Conservation (phyloP, 2,797 vertebrate species). For the Myotis myotis region DNA sequence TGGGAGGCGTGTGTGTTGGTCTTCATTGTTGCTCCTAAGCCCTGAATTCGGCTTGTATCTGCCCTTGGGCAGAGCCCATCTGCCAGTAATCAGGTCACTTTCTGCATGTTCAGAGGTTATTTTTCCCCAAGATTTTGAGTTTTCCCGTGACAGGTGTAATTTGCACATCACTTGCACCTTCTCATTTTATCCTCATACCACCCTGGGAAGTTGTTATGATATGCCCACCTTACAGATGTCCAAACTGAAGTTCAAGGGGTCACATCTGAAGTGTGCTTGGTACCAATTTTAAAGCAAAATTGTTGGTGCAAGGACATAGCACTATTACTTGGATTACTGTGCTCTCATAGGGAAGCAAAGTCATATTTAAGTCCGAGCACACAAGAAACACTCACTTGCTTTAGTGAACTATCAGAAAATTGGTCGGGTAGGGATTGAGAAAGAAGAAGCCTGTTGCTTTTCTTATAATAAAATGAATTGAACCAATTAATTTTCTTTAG, state of each 20-base stretch:
- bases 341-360: neutral
- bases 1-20: neutral
- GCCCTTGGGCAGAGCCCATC: conserved; percentile 75
- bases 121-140: neutral
- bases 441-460: conserved; percentile 48
- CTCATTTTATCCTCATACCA: neutral
- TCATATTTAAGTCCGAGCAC: neutral
- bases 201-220: neutral
- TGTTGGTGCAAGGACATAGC: neutral
- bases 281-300: neutral
- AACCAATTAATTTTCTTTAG: conserved; percentile 59
- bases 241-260: conserved; percentile 19
- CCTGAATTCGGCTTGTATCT: conserved; percentile 64
- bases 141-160: neutral
- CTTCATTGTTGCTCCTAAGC: conserved; percentile 63
- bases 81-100: conserved; percentile 53
- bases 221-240: neutral
- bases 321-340: neutral
- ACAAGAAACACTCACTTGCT: neutral
- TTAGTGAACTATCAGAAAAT: neutral
- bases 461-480: conserved; percentile 58
- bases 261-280: neutral
- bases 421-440: neutral
- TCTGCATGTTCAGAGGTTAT: neutral
- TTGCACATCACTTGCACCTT: neutral